phyloP scores from a whole-genome alignment of 2,888 invertebrate species.

The Lingula anatina region DNA sequence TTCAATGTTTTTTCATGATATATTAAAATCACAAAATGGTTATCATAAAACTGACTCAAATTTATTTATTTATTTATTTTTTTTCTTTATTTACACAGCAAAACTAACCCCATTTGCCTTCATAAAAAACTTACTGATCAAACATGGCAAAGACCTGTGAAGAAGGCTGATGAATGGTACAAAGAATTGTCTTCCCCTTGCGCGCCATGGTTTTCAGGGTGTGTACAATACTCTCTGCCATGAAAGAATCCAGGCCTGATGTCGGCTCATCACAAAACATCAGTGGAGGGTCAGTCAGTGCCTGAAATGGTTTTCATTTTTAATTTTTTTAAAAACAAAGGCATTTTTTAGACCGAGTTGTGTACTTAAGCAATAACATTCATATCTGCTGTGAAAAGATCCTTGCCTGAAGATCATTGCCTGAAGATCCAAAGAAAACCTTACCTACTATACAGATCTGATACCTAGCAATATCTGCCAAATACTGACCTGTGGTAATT shows the following conservation, averaged over 20 bases:
- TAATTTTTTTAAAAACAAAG: neutral
- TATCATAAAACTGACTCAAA: neutral
- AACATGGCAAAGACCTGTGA: conserved; percentile 77
- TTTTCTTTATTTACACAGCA: too few relatives aligned
- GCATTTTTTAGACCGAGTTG: too few relatives aligned
- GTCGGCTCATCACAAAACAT: conserved; percentile 98
- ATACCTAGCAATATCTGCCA: too few relatives aligned
- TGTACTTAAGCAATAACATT: neutral
- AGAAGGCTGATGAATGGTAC: conserved; percentile 91
- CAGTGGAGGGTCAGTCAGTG: conserved; percentile 87
- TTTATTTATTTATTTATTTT: too few relatives aligned
- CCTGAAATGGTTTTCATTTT: conserved; percentile 57
- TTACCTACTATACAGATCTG: too few relatives aligned
- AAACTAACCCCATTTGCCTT: too few relatives aligned
- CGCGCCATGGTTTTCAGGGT: conserved; percentile 58
- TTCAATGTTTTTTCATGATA: conserved; percentile 49
- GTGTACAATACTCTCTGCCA: conserved; percentile 89
- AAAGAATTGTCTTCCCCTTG: conserved; percentile 81
- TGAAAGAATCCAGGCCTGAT: conserved; percentile 91
- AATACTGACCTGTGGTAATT: too few relatives aligned
- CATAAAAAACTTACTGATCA: conserved; percentile 61
- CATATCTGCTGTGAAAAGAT: too few relatives aligned
- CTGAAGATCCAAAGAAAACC: too few relatives aligned
- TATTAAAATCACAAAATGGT: neutral
- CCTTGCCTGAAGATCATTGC: too few relatives aligned